Percentiles rank a stretch among this genome's conserved stretches.
These are phyloP conservation scores for Tromatobia lineatoria DNA, from an alignment of 2,888 invertebrate species.

Conservation along the genomic window DNA sequence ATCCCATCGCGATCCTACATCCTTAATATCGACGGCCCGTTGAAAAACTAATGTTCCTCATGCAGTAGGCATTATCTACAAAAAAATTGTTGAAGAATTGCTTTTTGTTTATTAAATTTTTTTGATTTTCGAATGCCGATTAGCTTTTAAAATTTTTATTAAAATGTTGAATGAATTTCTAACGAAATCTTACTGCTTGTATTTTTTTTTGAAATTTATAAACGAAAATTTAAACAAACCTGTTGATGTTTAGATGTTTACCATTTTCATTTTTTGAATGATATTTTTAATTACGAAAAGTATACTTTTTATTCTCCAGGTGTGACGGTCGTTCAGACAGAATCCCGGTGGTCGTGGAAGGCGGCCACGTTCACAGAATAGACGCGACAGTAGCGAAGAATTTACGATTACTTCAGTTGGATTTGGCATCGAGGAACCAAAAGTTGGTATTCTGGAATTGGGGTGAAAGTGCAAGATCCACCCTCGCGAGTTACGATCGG, in stretches of 20 bases:
- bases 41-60: too few species aligned
- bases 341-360: slow-evolving; percentile 88
- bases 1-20: too few species aligned
- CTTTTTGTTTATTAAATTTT: too few species aligned
- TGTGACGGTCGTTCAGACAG: slow-evolving; percentile 80
- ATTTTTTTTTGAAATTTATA: too few species aligned
- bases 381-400: slow-evolving; percentile 90
- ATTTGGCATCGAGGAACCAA: slow-evolving; percentile 79
- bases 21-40: too few species aligned
- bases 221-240: neutral
- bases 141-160: too few species aligned
- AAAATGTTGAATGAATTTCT: too few species aligned
- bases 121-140: too few species aligned
- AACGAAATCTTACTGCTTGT: too few species aligned
- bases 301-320: slow-evolving; percentile 69
- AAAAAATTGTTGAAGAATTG: too few species aligned
- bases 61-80: too few species aligned
- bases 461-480: slow-evolving; percentile 77
- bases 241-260: neutral
- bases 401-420: slow-evolving; percentile 78
- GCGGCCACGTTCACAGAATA: slow-evolving; percentile 88
- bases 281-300: neutral
- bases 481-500: slow-evolving; percentile 79
- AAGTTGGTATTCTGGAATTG: slow-evolving; percentile 84
- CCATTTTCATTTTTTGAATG: neutral